These are phyloP conservation scores for Camponotus pennsylvanicus DNA, from an alignment of 1,140 invertebrate species.

Conservation along the genomic window DNA sequence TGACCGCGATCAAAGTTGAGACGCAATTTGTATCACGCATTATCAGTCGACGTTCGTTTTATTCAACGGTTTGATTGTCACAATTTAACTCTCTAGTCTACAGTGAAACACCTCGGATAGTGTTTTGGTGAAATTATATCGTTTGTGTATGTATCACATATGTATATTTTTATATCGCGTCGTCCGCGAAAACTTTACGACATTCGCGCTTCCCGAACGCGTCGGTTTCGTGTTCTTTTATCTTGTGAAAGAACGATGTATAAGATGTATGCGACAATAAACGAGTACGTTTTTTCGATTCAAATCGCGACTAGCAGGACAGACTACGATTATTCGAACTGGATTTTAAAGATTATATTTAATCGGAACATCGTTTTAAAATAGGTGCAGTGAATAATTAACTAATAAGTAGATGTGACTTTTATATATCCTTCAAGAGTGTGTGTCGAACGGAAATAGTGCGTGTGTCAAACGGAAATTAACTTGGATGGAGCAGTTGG, in stretches of 20 bases:
- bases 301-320: no score
- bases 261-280: no score
- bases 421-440: background rate
- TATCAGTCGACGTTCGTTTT: background rate
- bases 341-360: background rate
- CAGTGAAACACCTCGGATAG: background rate
- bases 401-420: conserved; percentile 20
- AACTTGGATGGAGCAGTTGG: background rate
- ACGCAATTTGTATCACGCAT: no score
- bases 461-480: background rate
- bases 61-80: background rate
- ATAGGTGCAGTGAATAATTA: conserved; percentile 20
- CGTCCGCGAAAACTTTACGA: no score
- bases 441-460: background rate
- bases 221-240: no score
- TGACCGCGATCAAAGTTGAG: background rate
- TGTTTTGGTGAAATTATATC: background rate
- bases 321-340: background rate
- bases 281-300: no score
- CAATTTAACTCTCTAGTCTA: background rate
- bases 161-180: no score
- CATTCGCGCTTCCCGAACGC: no score
- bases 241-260: no score
- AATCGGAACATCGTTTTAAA: background rate
- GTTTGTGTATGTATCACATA: no score